A percentile compares a stretch with the other conserved stretches of the same genome.
Evolutionary conservation across 2,888 invertebrate genomes (phyloP).

Genomic region (Cataglyphis cursor): DNA sequence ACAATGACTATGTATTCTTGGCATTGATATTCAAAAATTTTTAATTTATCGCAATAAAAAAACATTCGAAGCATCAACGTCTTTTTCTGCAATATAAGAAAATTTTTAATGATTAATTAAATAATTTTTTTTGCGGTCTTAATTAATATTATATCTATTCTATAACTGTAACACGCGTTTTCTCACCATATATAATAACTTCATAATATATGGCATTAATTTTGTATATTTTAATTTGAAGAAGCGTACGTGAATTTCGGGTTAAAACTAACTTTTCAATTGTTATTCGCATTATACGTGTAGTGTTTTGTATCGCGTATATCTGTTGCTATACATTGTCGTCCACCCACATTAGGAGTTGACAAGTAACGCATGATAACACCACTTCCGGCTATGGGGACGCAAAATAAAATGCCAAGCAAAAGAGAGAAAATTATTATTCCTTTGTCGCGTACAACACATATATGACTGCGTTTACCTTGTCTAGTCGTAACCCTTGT

Average conservation of each 20-base stretch:
- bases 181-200: not conserved
- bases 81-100: not conserved
- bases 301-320: conserved; percentile 45
- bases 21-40: conserved; percentile 7
- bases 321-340: conserved; percentile 57
- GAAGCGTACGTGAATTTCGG: not conserved
- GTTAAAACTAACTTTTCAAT: not conserved
- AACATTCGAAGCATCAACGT: not conserved
- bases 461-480: conserved; percentile 66
- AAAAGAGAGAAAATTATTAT: conserved; percentile 70
- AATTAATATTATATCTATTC: not conserved
- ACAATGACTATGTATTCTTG: not conserved
- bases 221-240: not conserved
- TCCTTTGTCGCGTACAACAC: conserved; percentile 61
- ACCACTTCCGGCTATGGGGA: conserved; percentile 75
- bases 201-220: not conserved
- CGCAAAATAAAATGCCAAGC: conserved; percentile 70
- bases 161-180: not conserved
- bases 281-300: not conserved
- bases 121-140: not conserved
- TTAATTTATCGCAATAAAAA: conserved; percentile 1
- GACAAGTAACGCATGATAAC: conserved; percentile 73
- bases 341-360: conserved; percentile 63
- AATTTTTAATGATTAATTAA: conserved; percentile 5
- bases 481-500: not conserved